Percentiles rank a stretch among this genome's conserved stretches.
These are phyloP conservation scores for Dysidea cf. avara DNA, from an alignment of 37 sponge, comb jelly and placozoan species.

Conservation along the genomic window DNA sequence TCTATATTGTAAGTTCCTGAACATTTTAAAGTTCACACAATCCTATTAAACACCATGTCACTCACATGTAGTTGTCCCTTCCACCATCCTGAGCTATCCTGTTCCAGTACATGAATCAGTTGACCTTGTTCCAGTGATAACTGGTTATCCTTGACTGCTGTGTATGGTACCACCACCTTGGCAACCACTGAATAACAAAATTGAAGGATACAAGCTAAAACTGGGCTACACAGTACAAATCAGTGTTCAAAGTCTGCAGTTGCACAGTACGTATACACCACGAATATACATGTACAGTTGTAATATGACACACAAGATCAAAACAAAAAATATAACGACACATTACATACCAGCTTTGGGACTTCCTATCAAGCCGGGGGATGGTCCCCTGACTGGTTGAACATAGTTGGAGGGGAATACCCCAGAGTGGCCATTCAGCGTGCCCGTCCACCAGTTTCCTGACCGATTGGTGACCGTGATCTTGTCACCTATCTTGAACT, in stretches of 20 bases:
- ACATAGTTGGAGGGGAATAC: slow-evolving; percentile 88
- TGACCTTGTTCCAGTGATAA: slow-evolving; percentile 57
- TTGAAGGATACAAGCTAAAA: no score
- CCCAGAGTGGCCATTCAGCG: slow-evolving; percentile 53
- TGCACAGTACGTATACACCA: no score
- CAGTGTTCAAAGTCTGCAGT: no score
- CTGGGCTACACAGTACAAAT: no score
- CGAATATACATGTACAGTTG: no score
- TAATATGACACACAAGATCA: no score
- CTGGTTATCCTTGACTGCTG: slow-evolving; percentile 35
- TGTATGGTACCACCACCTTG: slow-evolving; percentile 35
- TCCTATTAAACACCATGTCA: no score
- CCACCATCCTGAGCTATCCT: slow-evolving; percentile 80
- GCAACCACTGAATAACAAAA: slow-evolving; percentile 55
- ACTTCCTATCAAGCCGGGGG: not conserved
- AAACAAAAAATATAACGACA: no score
- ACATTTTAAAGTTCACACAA: no score
- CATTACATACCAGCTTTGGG: no score
- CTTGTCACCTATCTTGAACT: slow-evolving; percentile 47
- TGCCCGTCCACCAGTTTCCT: slow-evolving; percentile 83
- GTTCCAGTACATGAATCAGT: slow-evolving; percentile 56
- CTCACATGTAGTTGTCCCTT: slow-evolving; percentile 85
- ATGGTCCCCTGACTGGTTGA: not conserved
- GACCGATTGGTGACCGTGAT: slow-evolving; percentile 44
- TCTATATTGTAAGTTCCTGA: no score